A percentile compares a stretch with the other conserved stretches of the same genome.
These are phyloP conservation scores for Synaphobranchus kaupii DNA, from an alignment of 2,797 vertebrate species.

Conservation along the genomic window DNA sequence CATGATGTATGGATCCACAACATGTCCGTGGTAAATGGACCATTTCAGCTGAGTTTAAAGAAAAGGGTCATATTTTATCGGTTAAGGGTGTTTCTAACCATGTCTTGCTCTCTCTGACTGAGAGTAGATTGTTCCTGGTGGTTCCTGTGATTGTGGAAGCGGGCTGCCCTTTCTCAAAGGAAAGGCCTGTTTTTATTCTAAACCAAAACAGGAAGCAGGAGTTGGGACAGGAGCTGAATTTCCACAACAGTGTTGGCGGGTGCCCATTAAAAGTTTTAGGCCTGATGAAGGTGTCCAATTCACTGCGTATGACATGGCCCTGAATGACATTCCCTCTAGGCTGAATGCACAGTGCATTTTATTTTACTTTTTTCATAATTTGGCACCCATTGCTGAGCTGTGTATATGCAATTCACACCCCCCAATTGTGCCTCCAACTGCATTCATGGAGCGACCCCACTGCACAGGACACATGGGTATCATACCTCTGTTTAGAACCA, in stretches of 20 bases:
- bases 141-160: neutral
- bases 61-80: too few species aligned
- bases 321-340: neutral
- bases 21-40: too few species aligned
- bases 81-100: too few species aligned
- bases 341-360: neutral
- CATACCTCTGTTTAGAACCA: too few species aligned
- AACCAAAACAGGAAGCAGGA: slow-evolving; percentile 12
- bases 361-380: too few species aligned
- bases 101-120: neutral
- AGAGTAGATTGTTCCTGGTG: slow-evolving; percentile 10
- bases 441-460: too few species aligned
- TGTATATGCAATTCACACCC: too few species aligned
- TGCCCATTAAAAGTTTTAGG: neutral
- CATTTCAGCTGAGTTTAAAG: too few species aligned
- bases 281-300: neutral
- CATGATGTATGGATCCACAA: too few species aligned
- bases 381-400: too few species aligned
- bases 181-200: neutral
- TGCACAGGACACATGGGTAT: too few species aligned
- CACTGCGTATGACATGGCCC: neutral
- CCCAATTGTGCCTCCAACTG: too few species aligned
- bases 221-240: neutral
- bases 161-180: neutral
- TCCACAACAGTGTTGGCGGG: neutral